Evolutionary conservation across 2,888 invertebrate genomes (phyloP).

Genomic region (Nezara viridula): DNA sequence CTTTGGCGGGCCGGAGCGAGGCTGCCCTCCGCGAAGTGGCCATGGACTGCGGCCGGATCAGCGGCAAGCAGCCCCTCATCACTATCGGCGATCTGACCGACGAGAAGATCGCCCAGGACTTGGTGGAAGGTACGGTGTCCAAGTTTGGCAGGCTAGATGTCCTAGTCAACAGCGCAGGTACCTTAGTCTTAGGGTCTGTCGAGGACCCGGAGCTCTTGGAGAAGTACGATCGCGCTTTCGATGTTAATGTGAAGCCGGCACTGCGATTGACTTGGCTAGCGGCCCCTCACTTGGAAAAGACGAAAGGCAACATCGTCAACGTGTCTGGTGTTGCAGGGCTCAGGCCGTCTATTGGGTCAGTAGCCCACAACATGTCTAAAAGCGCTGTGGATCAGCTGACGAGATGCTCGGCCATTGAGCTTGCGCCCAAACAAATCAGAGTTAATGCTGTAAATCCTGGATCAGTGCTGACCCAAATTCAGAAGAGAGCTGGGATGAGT

Average conservation of each 20-base stretch:
- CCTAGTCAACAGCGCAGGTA: constrained; percentile 92
- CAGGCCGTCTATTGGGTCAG: constrained; percentile 88
- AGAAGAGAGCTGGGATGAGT: constrained; percentile 87
- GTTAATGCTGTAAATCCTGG: constrained; percentile 96
- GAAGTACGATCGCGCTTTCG: constrained; percentile 91
- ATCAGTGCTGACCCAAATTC: constrained; percentile 89
- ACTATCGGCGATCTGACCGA: constrained; percentile 81
- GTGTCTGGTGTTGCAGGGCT: constrained; percentile 95
- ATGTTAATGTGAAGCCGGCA: constrained; percentile 87
- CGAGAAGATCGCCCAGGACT: constrained; percentile 79
- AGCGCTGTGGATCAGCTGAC: constrained; percentile 96
- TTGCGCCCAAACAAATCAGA: constrained; percentile 85
- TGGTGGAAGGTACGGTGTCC: constrained; percentile 80
- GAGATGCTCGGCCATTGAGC: constrained; percentile 88
- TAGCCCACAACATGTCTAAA: constrained; percentile 95
- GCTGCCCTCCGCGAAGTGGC: constrained; percentile 78
- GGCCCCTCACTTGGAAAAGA: constrained; percentile 85
- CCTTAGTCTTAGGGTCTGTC: constrained; percentile 84
- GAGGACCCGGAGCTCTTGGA: constrained; percentile 85
- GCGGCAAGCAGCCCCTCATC: constrained; percentile 72
- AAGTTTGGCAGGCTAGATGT: constrained; percentile 85
- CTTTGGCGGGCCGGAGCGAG: constrained; percentile 79
- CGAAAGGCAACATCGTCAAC: constrained; percentile 93
- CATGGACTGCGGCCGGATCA: constrained; percentile 71
- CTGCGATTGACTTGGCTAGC: constrained; percentile 89